phyloP scores from a whole-genome alignment of 2,888 invertebrate species.

The Syrphus vitripennis region DNA sequence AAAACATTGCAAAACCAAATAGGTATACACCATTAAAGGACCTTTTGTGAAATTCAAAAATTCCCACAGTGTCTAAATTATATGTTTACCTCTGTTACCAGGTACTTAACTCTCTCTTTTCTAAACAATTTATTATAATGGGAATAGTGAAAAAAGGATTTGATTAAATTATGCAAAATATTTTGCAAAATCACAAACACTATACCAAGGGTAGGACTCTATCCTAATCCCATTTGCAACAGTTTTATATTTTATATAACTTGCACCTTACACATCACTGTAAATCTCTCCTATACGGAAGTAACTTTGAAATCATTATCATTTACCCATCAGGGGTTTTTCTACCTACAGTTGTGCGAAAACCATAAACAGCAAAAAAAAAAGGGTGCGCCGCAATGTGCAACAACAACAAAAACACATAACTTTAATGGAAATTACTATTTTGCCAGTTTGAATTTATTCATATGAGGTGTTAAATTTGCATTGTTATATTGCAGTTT shows the following conservation, averaged over 20 bases:
- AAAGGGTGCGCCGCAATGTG: conserved; percentile 34
- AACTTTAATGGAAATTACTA: conserved; percentile 46
- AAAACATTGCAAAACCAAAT: conserved; percentile 35
- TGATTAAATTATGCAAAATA: conserved; percentile 61
- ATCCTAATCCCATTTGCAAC: conserved; percentile 69
- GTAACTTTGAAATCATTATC: conserved; percentile 38
- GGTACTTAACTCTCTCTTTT: conserved; percentile 54
- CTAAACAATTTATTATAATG: conserved; percentile 24
- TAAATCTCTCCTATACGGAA: conserved; percentile 33
- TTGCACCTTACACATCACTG: conserved; percentile 55
- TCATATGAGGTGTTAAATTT: conserved; percentile 66
- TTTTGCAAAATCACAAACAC: conserved; percentile 47
- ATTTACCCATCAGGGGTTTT: conserved; percentile 44
- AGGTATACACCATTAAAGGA: conserved; percentile 23
- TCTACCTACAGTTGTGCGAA: conserved; percentile 15
- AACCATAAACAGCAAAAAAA: conserved; percentile 7
- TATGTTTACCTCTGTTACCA: conserved; percentile 67
- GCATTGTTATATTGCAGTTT: conserved; percentile 63
- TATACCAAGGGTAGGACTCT: background rate
- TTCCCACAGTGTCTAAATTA: conserved; percentile 66
- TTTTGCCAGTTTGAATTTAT: conserved; percentile 29
- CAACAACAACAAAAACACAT: no score
- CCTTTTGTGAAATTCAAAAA: conserved; percentile 15
- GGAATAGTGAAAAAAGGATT: conserved; percentile 5
- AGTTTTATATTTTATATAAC: conserved; percentile 40